Conservation (phyloP, 2,888 invertebrate genomes). For the Ectemnius cavifrons region DNA sequence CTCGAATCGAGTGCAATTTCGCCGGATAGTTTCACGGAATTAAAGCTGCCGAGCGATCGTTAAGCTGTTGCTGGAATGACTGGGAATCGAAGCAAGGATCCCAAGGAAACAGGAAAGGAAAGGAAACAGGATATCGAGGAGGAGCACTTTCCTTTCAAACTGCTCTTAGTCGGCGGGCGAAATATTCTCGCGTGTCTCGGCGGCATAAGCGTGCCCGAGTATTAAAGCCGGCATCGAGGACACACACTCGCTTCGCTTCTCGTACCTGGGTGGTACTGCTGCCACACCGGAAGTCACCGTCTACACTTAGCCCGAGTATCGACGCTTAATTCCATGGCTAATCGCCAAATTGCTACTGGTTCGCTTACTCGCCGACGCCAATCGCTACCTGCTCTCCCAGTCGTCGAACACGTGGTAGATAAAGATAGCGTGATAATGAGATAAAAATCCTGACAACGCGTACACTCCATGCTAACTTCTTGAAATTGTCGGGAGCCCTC, state of each 20-base stretch:
- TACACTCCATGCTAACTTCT: too few relatives aligned
- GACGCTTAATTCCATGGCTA: too few relatives aligned
- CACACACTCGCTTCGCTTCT: slow-evolving; percentile 33
- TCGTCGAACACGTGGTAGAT: too few relatives aligned
- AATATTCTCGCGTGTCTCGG: slow-evolving; percentile 27
- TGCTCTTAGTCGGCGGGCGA: slow-evolving; percentile 5
- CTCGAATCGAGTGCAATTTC: too few relatives aligned
- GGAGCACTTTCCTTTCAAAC: not conserved
- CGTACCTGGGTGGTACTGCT: slow-evolving; percentile 46
- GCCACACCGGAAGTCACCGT: slow-evolving; percentile 61
- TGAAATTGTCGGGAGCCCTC: too few relatives aligned
- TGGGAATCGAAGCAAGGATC: too few relatives aligned
- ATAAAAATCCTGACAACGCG: too few relatives aligned
- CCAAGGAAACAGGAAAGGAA: not conserved
- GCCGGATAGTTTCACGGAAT: not conserved
- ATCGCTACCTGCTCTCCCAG: too few relatives aligned
- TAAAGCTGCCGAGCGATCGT: not conserved
- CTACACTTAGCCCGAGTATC: slow-evolving; percentile 44
- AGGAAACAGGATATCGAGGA: slow-evolving; percentile 17
- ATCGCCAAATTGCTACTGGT: too few relatives aligned
- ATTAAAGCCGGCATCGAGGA: slow-evolving; percentile 20
- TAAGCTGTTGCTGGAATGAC: not conserved
- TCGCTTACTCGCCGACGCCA: too few relatives aligned
- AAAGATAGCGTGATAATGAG: too few relatives aligned
- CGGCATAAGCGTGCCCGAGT: slow-evolving; percentile 30